Conservation (phyloP, 2,113 vertebrate species). For the Burhinus bistriatus region DNA sequence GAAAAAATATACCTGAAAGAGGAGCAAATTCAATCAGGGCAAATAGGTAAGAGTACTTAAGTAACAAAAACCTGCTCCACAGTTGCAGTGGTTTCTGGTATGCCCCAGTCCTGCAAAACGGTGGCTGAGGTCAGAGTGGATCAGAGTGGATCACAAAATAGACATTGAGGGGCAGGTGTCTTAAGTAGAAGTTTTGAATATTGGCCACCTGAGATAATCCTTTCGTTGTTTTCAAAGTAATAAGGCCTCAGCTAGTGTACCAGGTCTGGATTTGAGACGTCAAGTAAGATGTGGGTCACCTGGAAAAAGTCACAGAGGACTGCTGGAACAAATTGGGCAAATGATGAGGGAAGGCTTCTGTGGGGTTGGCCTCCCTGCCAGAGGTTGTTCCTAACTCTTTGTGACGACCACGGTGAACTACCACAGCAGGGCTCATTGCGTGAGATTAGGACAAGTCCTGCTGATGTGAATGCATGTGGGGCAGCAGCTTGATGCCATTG, state of each 20-base stretch:
- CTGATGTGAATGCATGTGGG: accelerated
- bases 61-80: not conserved
- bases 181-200: not conserved
- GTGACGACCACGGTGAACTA: not conserved
- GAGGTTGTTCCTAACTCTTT: not conserved
- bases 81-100: not conserved
- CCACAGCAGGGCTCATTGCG: accelerated
- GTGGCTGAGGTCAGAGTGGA: not conserved
- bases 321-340: not conserved
- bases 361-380: not conserved
- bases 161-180: not conserved
- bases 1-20: not conserved
- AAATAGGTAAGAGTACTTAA: not conserved
- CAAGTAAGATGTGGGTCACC: not conserved
- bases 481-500: accelerated
- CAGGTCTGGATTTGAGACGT: not conserved
- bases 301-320: not conserved
- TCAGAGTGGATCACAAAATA: not conserved
- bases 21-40: not conserved
- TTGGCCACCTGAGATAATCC: not conserved
- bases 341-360: not conserved
- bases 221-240: not conserved
- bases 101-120: not conserved
- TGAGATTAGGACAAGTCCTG: not conserved
- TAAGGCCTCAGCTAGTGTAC: not conserved